Evolutionary conservation across 2,888 invertebrate genomes (phyloP), one percentile per base, ranked within the genome.

Genomic region (Campoplex capitator): DNA sequence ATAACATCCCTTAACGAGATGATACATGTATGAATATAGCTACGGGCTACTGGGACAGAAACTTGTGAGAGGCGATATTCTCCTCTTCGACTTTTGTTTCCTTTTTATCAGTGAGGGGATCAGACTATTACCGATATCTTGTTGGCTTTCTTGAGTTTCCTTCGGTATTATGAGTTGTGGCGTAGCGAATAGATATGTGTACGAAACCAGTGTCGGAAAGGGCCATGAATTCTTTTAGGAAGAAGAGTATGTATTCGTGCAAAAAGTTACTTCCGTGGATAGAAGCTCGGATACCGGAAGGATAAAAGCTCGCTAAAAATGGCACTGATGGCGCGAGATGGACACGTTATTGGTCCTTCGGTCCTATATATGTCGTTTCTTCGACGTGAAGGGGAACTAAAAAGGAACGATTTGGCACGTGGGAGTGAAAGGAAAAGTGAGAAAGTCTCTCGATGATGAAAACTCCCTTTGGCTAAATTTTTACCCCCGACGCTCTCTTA

Each of bases 281-380:
- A n/a, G 18, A 45, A 6, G 78, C 45, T 58, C 16, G 73, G 56
- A 74, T 79, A 68, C 74, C 68, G 67, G 13, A 28, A 65, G 73
- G 68, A 74, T 74, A 68, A 81, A 67, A 80, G 68, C 58, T 75
- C 68, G 35, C 70, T 35, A 81, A 81, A 45, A 75, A 58, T 58
- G 76, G 42, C 58, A 65, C 54, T 76, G 65, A 80, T 76, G 80
- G 80, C 51, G 68, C 58, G 70, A 75, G 58, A 75, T 70, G 56
- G 68, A 62, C 51, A 75, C 65, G 80, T 84, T 80, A 84, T 80
- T 84, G 75, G 75, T 80, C 80, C 65, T 65, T 38, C 75, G 28
- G 13, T 62, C 42, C 28, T 81, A 54, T 48, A 54, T 35, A 38
- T 32, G 51, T 51, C 65, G 65, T 76, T 76, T 65, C 70, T 42